Percentiles rank a stretch among this genome's conserved stretches.
These are phyloP conservation scores for Pachliopta kotzebuea DNA, from an alignment of 2,888 invertebrate genomes.

Conservation along the genomic window DNA sequence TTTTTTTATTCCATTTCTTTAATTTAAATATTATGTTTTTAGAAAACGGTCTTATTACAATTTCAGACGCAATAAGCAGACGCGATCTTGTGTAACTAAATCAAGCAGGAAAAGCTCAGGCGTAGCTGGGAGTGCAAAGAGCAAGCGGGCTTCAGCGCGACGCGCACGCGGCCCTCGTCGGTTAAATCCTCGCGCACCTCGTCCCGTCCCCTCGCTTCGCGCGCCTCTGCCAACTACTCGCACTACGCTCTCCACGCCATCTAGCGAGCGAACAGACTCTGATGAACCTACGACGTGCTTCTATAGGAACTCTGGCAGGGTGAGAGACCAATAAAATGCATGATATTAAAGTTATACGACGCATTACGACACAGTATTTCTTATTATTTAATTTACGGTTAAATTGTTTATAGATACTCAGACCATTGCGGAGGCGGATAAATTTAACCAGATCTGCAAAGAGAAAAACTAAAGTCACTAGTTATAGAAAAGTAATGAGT, in stretches of 20 bases:
- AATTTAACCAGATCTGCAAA: constrained; percentile 65
- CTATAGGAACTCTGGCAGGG: constrained; percentile 53
- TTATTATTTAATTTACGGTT: neutral
- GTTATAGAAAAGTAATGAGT: constrained; percentile 64
- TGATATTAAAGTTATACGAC: too few relatives aligned
- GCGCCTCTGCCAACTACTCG: constrained; percentile 29
- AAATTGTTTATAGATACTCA: constrained; percentile 54
- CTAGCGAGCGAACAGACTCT: constrained; percentile 69
- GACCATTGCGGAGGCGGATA: constrained; percentile 65
- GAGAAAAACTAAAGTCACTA: constrained; percentile 66
- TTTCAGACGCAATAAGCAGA: constrained; percentile 58
- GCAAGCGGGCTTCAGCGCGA: constrained; percentile 42
- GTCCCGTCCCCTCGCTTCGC: constrained; percentile 32
- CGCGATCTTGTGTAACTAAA: constrained; percentile 49
- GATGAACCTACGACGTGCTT: constrained; percentile 59
- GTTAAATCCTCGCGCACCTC: constrained; percentile 33
- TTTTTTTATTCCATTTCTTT: too few relatives aligned
- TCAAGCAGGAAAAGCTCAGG: constrained; percentile 36
- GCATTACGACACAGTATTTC: too few relatives aligned
- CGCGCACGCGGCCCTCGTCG: constrained; percentile 35
- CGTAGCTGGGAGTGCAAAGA: constrained; percentile 39
- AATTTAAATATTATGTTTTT: too few relatives aligned
- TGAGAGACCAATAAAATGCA: constrained; percentile 36
- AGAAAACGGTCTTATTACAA: too few relatives aligned
- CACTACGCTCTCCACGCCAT: constrained; percentile 56